Evolutionary conservation across 2,113 vertebrate species (phyloP).

Genomic region (Sander vitreus): DNA sequence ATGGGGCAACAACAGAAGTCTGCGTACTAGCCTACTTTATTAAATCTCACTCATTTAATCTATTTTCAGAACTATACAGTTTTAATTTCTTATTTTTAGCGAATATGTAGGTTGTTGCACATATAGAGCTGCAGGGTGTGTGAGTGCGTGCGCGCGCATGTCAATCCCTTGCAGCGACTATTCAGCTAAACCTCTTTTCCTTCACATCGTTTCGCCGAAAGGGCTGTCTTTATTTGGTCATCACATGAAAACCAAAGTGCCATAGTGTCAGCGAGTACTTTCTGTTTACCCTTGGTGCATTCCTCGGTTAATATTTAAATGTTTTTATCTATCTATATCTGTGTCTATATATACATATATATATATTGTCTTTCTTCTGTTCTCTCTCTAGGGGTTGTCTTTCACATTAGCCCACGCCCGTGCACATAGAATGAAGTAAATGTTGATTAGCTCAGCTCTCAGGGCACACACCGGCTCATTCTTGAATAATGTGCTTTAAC

Average conservation of each 20-base stretch:
- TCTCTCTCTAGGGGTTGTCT: conserved; percentile 47
- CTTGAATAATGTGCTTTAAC: neutral
- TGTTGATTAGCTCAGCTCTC: conserved; percentile 61
- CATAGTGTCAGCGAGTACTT: neutral
- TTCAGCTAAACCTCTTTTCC: conserved; percentile 55
- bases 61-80: neutral
- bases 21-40: neutral
- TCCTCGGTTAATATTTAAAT: no score
- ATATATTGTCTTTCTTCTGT: conserved; percentile 12
- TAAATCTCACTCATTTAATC: neutral
- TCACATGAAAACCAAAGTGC: conserved; percentile 36
- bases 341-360: neutral
- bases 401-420: conserved; percentile 70
- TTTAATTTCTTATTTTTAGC: neutral
- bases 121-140: conserved; percentile 47
- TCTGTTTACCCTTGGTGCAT: no score
- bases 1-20: neutral
- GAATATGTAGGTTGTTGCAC: neutral
- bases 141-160: conserved; percentile 43
- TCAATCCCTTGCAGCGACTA: conserved; percentile 47
- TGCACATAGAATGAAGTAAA: conserved; percentile 61
- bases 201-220: conserved; percentile 19
- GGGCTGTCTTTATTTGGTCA: conserved; percentile 53
- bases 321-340: no score
- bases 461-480: neutral